phyloP scores from a whole-genome alignment of 2,797 vertebrate genomes.

The Typhlichthys subterraneus region DNA sequence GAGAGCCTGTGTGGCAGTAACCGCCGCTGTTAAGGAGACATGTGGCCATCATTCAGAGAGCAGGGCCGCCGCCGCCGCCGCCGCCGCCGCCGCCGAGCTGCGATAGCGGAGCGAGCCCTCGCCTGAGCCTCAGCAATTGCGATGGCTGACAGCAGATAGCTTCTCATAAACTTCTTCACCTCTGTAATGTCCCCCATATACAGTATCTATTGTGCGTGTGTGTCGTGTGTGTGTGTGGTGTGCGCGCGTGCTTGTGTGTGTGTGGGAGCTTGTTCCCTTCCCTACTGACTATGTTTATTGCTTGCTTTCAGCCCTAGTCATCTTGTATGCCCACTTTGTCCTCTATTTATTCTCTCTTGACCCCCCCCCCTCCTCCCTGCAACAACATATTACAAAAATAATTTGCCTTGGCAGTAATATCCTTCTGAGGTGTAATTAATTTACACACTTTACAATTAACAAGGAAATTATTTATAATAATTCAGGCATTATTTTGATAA shows the following conservation, averaged over 20 bases:
- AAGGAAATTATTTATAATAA: not conserved
- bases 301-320: not conserved
- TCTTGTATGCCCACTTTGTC: not conserved
- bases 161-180: slow-evolving; percentile 32
- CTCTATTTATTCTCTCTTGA: not conserved
- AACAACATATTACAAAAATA: not conserved
- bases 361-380: not conserved
- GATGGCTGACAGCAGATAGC: slow-evolving; percentile 44
- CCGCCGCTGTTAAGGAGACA: slow-evolving; percentile 70
- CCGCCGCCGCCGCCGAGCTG: slow-evolving; percentile 28
- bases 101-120: slow-evolving; percentile 17
- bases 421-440: not conserved
- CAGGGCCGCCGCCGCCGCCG: slow-evolving; percentile 36
- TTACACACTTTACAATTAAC: not conserved
- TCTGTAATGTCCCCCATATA: slow-evolving; percentile 18
- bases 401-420: not conserved
- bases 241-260: no score
- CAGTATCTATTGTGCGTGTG: slow-evolving; percentile 8
- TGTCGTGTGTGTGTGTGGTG: not conserved
- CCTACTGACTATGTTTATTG: slow-evolving; percentile 1
- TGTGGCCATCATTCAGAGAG: slow-evolving; percentile 55
- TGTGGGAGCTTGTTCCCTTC: slow-evolving; percentile 10
- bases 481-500: not conserved
- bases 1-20: slow-evolving; percentile 53
- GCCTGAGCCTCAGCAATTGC: slow-evolving; percentile 40